Percentiles rank a stretch among this genome's conserved stretches.
phyloP scores from a whole-genome alignment of 1,140 invertebrate species.

The Zaprionus africanus region DNA sequence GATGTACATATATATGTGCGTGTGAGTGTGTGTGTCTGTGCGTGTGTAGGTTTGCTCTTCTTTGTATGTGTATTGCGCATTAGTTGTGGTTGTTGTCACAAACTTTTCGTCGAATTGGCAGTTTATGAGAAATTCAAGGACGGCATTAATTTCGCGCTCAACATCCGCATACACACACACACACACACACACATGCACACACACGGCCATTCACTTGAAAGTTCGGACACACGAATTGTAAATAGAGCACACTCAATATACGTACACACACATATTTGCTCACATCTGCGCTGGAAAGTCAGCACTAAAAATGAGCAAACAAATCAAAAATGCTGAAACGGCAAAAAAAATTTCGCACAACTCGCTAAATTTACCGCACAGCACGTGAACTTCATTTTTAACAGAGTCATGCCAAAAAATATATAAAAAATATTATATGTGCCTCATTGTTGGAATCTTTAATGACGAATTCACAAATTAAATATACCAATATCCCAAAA shows the following conservation, averaged over 20 bases:
- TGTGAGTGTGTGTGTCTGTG: slow-evolving; percentile 20
- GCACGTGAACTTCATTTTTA: slow-evolving; percentile 11
- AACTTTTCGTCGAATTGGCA: slow-evolving; percentile 77
- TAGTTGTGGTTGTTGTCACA: slow-evolving; percentile 23
- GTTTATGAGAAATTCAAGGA: slow-evolving; percentile 79
- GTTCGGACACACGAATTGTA: slow-evolving; percentile 46
- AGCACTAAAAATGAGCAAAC: slow-evolving; percentile 59
- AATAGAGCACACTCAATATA: slow-evolving; percentile 14
- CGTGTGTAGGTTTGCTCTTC: slow-evolving; percentile 9
- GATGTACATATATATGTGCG: not conserved
- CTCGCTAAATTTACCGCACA: slow-evolving; percentile 16
- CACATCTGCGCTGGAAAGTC: slow-evolving; percentile 42
- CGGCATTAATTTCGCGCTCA: slow-evolving; percentile 68
- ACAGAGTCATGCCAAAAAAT: not conserved
- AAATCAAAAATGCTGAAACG: slow-evolving; percentile 58
- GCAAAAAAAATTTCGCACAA: slow-evolving; percentile 13
- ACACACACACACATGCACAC: not conserved
- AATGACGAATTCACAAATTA: slow-evolving; percentile 21
- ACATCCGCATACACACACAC: slow-evolving; percentile 29
- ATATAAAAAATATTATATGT: not conserved
- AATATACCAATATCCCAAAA: not conserved
- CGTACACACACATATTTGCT: not conserved
- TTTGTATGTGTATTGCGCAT: slow-evolving; percentile 1
- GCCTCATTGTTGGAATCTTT: not conserved
- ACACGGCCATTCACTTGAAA: slow-evolving; percentile 40